Evolutionary conservation across 2,113 vertebrate genomes (phyloP), one percentile per base, ranked within the genome.

Genomic region (Ploceus nigricollis): DNA sequence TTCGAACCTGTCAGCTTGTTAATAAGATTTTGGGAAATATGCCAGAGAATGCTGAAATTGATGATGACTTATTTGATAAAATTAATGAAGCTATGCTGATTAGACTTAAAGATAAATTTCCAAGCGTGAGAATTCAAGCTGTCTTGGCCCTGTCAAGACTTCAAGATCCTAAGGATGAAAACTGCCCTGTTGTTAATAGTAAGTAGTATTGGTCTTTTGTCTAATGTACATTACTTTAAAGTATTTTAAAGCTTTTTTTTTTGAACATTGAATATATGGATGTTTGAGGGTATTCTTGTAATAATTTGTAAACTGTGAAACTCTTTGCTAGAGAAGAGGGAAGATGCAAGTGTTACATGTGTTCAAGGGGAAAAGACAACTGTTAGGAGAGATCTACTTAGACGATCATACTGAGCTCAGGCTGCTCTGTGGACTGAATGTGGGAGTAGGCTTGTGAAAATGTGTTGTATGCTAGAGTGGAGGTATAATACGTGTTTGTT

Each of bases 41-140:
- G 98, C 98, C 99, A 37, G 99, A 99, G 97, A 98, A 99, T 73
- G 99, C 99, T 33, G 99, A 99, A 97, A 99, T 99, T 60, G 99
- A 99, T 30, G 99, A 99, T 61, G 98, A 99, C 66, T 97, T 99
- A 64, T 99, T 99, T 96, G 99, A 99, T 93, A 97, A 96, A 87
- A 99, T 99, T 93, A 99, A 99, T 65, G 98, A 98, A 95, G 98
- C 98, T 75, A 99, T 99, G 99, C 96, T 99, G 87, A 92, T 98
- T 64, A 98, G 99, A 64, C 95, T 99, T 95, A 99, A 98, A 44
- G 99, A 99, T 97, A 99, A 99, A 95, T 99, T 99, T 97, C 98
- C 99, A 20, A 99, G 99, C 87, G 99, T 99, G 86, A 98, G 99
- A 91, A 98, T 99, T 93, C 99, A 99, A 93, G 99, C 99, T 50